Evolutionary conservation across 2,113 vertebrate species (phyloP), one percentile per base, ranked within the genome.

Genomic region (Helogale parvula): DNA sequence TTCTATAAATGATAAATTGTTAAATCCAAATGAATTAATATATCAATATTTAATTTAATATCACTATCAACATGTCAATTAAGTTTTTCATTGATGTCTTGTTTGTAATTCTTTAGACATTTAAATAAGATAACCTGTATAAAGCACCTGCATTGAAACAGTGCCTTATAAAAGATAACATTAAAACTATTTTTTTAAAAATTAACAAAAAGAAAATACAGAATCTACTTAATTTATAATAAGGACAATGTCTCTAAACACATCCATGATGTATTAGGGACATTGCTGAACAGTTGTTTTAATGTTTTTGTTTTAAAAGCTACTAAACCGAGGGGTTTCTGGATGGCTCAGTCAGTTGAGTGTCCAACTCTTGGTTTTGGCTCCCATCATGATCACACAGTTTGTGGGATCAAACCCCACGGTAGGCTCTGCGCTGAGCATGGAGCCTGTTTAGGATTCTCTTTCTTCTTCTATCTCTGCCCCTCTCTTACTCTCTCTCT

Each of bases 1-100:
- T 89, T 65, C 38, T 25, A 87, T 10, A 47, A 31, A 79, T 89
- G 84, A 90, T 87, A 91, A 93, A 68, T 52, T 82, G 23, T 77
- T 86, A 83, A 80, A 94, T 77, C 4, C 33, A 77, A 81, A 72
- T 84, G 31, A 88, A 79, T 93, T 82, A 93, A 89, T 83, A 15
- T 31, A 41, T 87, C 21, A 83, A 27, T 88, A 71, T 68, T 80
- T 87, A 85, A 88, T 21, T 38, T 25, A 38, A 72, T 38, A 38
- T 72, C 35, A 38, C 2, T 57, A 57, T 57, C 54, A 57, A 65
- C 23, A 45, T 74, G 41, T 74, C 71, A 29, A 83, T 87, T 84
- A 83, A 83, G 69, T 16, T 65, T 65, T 92, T 79, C 38, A 71
- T 60, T 81, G 25, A 79, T 81, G 68, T 50, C 15, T 77, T 88